These are phyloP conservation scores for Harpagoxenus sublaevis DNA, from an alignment of 2,888 invertebrate species.

Conservation along the genomic window DNA sequence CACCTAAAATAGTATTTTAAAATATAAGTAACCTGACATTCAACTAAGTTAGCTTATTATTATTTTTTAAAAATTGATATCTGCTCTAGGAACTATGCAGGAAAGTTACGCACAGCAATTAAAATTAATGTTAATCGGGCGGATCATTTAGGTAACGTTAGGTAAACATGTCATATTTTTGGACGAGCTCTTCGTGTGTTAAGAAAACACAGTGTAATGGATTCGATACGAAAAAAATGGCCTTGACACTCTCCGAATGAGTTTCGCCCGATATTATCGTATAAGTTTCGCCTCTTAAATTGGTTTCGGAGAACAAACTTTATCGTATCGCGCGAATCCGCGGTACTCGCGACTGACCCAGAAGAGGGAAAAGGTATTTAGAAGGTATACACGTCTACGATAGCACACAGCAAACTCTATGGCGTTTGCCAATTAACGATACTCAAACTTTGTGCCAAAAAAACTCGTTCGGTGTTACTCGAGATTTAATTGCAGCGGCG, in stretches of 20 bases:
- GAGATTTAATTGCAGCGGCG: constrained; percentile 60
- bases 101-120: neutral
- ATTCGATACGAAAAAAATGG: constrained; percentile 17
- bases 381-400: constrained; percentile 32
- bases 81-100: neutral
- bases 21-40: neutral
- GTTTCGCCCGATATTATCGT: constrained; percentile 78
- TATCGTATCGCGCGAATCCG: constrained; percentile 52
- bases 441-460: constrained; percentile 55
- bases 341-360: constrained; percentile 37
- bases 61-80: neutral
- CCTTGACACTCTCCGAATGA: constrained; percentile 63
- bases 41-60: neutral
- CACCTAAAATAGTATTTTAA: neutral
- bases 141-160: neutral
- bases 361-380: constrained; percentile 37
- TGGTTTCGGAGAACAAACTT: constrained; percentile 63
- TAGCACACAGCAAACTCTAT: constrained; percentile 48
- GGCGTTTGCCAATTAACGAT: constrained; percentile 51
- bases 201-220: neutral
- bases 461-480: constrained; percentile 58
- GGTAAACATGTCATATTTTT: neutral
- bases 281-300: constrained; percentile 81
- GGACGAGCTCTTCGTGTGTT: neutral
- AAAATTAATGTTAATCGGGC: neutral